phyloP scores from a whole-genome alignment of 2,797 vertebrate genomes.

The Mormyrus hasselquistii region DNA sequence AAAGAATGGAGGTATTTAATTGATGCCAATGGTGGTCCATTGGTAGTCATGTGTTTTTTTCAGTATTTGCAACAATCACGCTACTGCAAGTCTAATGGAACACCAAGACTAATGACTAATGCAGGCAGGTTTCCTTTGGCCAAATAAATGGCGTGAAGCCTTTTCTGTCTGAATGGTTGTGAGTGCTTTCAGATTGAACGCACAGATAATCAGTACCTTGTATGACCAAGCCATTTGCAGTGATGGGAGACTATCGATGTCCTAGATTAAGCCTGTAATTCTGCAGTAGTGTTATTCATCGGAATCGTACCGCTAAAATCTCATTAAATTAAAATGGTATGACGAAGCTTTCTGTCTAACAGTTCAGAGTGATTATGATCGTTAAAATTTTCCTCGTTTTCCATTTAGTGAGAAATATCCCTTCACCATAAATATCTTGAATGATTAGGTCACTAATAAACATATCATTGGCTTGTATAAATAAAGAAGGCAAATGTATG shows the following conservation, averaged over 20 bases:
- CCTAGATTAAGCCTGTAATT: constrained; percentile 19
- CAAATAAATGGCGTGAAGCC: background rate
- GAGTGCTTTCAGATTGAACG: constrained; percentile 13
- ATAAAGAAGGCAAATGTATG: constrained; percentile 9
- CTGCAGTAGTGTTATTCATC: constrained; percentile 15
- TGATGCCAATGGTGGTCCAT: background rate
- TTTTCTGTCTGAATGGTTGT: constrained; percentile 21
- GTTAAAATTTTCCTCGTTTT: constrained; percentile 15
- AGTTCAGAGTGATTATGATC: constrained; percentile 28
- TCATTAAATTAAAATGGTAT: constrained; percentile 23
- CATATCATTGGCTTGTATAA: constrained; percentile 11
- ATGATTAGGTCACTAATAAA: constrained; percentile 19
- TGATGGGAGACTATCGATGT: constrained; percentile 18
- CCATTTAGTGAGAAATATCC: constrained; percentile 20
- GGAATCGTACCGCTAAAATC: constrained; percentile 27
- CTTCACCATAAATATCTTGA: constrained; percentile 21
- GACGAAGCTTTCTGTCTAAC: constrained; percentile 9
- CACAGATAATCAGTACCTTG: constrained; percentile 24
- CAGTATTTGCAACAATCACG: background rate
- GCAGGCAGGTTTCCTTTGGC: background rate
- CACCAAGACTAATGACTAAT: background rate
- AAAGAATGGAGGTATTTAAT: background rate
- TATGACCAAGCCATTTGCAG: constrained; percentile 18
- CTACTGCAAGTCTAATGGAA: background rate
- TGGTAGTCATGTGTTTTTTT: background rate